These are phyloP conservation scores for Rhingia rostrata DNA, from an alignment of 2,888 invertebrate species.

Conservation along the genomic window DNA sequence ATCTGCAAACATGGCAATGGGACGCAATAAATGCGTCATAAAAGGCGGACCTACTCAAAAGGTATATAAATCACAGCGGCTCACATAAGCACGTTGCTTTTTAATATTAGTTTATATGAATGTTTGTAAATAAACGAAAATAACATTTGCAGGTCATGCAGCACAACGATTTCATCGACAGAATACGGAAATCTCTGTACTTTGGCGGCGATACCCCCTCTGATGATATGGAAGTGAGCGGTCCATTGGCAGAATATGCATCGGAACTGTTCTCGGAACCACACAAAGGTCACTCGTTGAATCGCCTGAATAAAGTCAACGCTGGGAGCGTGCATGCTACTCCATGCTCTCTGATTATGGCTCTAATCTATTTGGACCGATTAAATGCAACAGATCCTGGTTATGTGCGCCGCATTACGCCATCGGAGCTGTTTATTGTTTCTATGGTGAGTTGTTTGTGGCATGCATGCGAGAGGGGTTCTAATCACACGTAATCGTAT, in stretches of 20 bases:
- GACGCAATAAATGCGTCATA: conserved; percentile 79
- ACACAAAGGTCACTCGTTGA: conserved; percentile 89
- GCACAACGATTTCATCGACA: conserved; percentile 90
- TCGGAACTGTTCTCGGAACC: conserved; percentile 92
- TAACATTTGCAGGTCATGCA: conserved; percentile 79
- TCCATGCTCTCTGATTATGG: conserved; percentile 95
- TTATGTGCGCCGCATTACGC: conserved; percentile 91
- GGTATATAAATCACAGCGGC: conserved; percentile 49
- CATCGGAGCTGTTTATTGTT: conserved; percentile 96
- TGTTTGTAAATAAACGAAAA: background rate
- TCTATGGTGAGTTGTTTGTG: conserved; percentile 89
- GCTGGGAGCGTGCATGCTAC: conserved; percentile 92
- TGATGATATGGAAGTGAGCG: conserved; percentile 89
- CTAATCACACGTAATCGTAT: conserved; percentile 20
- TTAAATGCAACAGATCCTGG: conserved; percentile 91
- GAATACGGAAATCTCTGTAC: conserved; percentile 94
- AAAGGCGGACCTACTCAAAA: conserved; percentile 76
- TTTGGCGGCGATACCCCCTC: conserved; percentile 92
- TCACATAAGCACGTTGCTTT: background rate
- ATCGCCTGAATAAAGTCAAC: conserved; percentile 89
- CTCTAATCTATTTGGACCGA: conserved; percentile 96
- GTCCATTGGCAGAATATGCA: conserved; percentile 88
- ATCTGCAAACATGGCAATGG: conserved; percentile 76
- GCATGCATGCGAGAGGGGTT: conserved; percentile 7
- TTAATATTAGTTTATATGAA: background rate